These are phyloP conservation scores for Eonycteris spelaea DNA, from an alignment of 2,113 vertebrate genomes.

Conservation along the genomic window DNA sequence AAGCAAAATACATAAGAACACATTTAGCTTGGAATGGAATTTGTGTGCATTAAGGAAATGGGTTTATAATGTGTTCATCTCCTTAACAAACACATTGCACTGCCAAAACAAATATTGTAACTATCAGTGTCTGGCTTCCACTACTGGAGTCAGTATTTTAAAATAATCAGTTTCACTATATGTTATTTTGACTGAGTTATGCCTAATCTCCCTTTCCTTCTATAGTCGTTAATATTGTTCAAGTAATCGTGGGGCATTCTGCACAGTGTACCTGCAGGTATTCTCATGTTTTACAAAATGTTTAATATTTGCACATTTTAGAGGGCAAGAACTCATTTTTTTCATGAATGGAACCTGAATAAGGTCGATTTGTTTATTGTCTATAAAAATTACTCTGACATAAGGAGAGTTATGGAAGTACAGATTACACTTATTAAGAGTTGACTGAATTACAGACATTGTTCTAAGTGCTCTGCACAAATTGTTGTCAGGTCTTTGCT, in stretches of 20 bases:
- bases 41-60: neutral
- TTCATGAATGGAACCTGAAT: neutral
- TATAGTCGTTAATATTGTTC: neutral
- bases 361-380: neutral
- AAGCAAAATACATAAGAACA: neutral
- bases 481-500: neutral
- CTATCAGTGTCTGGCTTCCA: neutral
- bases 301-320: neutral
- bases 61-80: neutral
- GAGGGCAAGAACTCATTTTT: neutral
- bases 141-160: neutral
- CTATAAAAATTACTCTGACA: neutral
- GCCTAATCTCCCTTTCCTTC: neutral
- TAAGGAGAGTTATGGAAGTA: neutral
- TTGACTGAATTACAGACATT: neutral
- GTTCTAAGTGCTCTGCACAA: neutral
- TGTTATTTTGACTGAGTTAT: slow-evolving; percentile 18
- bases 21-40: neutral
- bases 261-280: neutral
- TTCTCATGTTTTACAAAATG: neutral
- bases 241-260: neutral
- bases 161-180: neutral
- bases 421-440: neutral
- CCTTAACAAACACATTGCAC: neutral
- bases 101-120: neutral